phyloP scores from a whole-genome alignment of 2,888 invertebrate species.

The Oscheius sp. region DNA sequence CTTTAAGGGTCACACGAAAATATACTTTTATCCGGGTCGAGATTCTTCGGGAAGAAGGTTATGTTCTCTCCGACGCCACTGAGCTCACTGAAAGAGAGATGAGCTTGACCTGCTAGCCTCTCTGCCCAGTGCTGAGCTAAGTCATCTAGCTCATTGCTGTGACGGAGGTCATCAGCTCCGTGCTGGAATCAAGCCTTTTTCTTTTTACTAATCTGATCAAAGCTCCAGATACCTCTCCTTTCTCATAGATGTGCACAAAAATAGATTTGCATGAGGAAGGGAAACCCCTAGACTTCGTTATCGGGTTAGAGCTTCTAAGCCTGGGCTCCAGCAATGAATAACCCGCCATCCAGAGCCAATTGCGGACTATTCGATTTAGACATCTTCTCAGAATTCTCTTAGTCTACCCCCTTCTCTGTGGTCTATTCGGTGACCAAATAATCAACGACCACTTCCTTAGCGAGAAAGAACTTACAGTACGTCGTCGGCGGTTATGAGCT shows the following conservation, averaged over 20 bases:
- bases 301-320: conserved; percentile 8
- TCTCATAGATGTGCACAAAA: conserved; percentile 12
- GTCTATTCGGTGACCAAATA: conserved; percentile 12
- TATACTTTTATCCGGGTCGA: conserved; percentile 58
- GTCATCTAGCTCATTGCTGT: conserved; percentile 73
- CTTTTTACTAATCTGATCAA: neutral
- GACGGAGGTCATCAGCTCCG: conserved; percentile 69
- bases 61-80: conserved; percentile 73
- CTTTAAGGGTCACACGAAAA: neutral
- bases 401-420: conserved; percentile 17
- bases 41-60: conserved; percentile 69
- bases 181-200: conserved; percentile 67
- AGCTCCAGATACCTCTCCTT: neutral
- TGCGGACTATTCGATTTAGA: conserved; percentile 33
- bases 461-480: conserved; percentile 37
- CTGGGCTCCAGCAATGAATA: conserved; percentile 29
- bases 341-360: conserved; percentile 29
- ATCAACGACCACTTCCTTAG: conserved; percentile 11
- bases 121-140: conserved; percentile 76
- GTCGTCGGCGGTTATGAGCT: conserved; percentile 47
- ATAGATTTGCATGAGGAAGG: conserved; percentile 44
- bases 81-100: conserved; percentile 58
- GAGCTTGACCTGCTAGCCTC: conserved; percentile 73
- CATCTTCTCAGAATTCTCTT: conserved; percentile 21
- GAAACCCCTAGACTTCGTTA: conserved; percentile 32